Evolutionary conservation across 2,888 invertebrate species (phyloP).

Genomic region (Siphlonurus alternatus): DNA sequence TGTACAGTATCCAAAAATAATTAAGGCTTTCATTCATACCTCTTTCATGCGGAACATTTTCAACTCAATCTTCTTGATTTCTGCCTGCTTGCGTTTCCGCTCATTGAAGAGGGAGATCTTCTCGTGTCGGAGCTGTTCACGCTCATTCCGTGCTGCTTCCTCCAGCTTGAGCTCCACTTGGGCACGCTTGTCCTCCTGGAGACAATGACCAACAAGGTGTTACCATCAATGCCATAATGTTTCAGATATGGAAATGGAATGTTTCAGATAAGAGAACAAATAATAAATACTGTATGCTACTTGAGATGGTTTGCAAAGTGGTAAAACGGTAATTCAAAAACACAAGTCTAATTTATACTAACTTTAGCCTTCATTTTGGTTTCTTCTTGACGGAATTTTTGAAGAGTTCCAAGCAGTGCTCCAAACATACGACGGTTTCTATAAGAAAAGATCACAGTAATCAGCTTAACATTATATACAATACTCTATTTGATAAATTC

Average conservation of each 20-base stretch:
- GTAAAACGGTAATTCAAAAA: too few species aligned
- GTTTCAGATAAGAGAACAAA: background rate
- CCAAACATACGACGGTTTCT: conserved; percentile 94
- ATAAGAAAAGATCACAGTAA: too few species aligned
- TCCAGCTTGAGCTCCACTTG: conserved; percentile 89
- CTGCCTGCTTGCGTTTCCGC: conserved; percentile 71
- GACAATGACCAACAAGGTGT: conserved; percentile 4
- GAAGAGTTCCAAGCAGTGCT: conserved; percentile 81
- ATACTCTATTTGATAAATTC: background rate
- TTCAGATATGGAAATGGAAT: background rate
- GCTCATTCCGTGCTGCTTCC: conserved; percentile 73
- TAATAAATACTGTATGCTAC: conserved; percentile 1
- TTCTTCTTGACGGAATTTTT: conserved; percentile 90
- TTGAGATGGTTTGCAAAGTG: too few species aligned
- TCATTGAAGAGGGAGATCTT: conserved; percentile 70
- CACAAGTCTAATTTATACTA: too few species aligned
- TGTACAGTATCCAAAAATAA: too few species aligned
- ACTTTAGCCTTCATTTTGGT: conserved; percentile 72
- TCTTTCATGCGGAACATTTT: conserved; percentile 79
- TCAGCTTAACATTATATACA: background rate
- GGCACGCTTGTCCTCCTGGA: conserved; percentile 60
- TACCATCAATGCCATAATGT: background rate
- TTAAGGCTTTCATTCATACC: too few species aligned
- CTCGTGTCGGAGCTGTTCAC: conserved; percentile 67
- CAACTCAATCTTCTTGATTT: conserved; percentile 73